These are phyloP conservation scores for Neotoxoptera formosana DNA, from an alignment of 1,140 invertebrate genomes.

Conservation along the genomic window DNA sequence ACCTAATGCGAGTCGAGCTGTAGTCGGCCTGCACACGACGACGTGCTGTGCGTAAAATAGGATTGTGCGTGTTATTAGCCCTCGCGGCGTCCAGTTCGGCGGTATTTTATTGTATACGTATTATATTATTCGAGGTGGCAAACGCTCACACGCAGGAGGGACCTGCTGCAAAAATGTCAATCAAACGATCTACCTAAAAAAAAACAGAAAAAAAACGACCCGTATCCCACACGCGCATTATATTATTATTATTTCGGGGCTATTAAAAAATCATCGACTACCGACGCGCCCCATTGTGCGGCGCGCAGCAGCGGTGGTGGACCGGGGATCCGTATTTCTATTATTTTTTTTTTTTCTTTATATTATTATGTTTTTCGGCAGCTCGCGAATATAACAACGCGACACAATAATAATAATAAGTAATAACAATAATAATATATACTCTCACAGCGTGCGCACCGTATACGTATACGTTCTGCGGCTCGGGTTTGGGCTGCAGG, in stretches of 20 bases:
- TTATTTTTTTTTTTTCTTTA: background rate
- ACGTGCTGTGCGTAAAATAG: slow-evolving; percentile 10
- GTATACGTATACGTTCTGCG: too few relatives aligned
- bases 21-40: background rate
- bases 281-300: background rate
- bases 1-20: background rate
- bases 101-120: background rate
- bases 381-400: background rate
- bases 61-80: slow-evolving; percentile 5
- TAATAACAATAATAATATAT: too few relatives aligned
- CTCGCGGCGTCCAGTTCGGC: too few relatives aligned
- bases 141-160: background rate
- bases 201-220: background rate
- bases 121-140: background rate
- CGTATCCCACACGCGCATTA: background rate
- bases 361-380: background rate
- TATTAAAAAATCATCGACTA: slow-evolving; percentile 52
- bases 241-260: background rate
- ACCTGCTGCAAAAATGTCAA: slow-evolving; percentile 31
- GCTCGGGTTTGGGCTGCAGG: background rate
- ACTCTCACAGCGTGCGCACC: background rate
- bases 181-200: background rate
- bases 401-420: background rate
- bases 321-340: background rate
- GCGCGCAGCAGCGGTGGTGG: background rate